Evolutionary conservation across 2,888 invertebrate genomes (phyloP), one percentile per base, ranked within the genome.

Genomic region (Pelosia muscerda): DNA sequence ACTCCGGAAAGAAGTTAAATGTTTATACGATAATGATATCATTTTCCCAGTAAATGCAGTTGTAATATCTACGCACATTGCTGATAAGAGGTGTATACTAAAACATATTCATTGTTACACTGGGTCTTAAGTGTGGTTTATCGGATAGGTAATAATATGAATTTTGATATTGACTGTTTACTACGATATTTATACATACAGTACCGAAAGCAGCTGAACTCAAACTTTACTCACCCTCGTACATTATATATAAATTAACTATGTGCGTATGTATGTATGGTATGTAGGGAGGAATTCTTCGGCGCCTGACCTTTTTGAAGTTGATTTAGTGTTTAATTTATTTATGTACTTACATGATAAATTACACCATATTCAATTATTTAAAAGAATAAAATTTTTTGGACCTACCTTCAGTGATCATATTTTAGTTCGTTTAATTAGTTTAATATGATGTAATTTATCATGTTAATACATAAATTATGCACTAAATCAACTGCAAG

Each of bases 21-120:
- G 55, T 53, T 55, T 19, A 34, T 54, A 10, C 25, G 54, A 54
- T 31, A 31, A 38, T 38, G 34, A 38, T 22, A 34, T 13, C 58
- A 25, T 63, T 63, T 63, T 38, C 62, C 23, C n/a, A 65, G 34
- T 63, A 54, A 63, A 58, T 55, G 59, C 59, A 66, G 25, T 58
- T 49, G 58, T 57, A 64, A 64, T 65, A 42, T 19, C 49, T n/a
- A 25, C 23, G 19, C 28, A 22, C 28, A 49, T 31, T 58, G 49
- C 57, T 42, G 65, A 65, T 65, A 65, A 64, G 42, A 65, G 53
- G 9, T 15, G 64, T 58, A 28, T 49, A 49, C 42, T 42, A 34
- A 22, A 60, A 66, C 64, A 49, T 65, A 31, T 34, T 63, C 53
- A 58, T 55, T 54, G 49, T 58, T 63, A 63, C 11, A 66, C 59